Base-by-base conservation (phyloP, 1,140 invertebrate genomes). In the Drosophila micromelanica region DNA sequence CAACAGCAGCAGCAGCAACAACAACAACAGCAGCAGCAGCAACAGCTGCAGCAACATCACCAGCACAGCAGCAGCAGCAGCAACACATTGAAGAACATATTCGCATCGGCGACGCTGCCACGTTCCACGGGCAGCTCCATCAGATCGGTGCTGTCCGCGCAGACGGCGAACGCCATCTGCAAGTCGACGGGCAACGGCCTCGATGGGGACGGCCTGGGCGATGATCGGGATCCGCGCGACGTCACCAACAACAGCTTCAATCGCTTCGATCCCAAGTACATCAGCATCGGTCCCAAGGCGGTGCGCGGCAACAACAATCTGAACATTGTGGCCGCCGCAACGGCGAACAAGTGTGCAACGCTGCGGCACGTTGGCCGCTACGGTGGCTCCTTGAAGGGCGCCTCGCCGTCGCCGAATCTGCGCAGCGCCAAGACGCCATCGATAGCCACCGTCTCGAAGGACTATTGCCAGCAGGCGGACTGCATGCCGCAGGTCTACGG, bases 191-290 rank as follows among this genome's bases (percentile, higher is more conserved):
- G 90, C 35, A 91, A 90, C 13, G 87, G 87, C 1, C 52, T 91
- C 13, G 85, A 90, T 30, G 65, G 49, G 0, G 79, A 87, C 3
- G 38, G 48, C 0, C 37, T 72, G 48, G 52, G 49, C 56, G 84
- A 91, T 5, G 92, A 91, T 55, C 87, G 80, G 64, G 93, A 92
- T 74, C 92, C 92, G 0, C 76, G 91, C 5, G 91, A 92, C 46
- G 91, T 92, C 35, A 90, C 89, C 51, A 90, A 92, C 65, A 92
- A 90, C 70, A 92, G 92, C 64, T 93, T 94, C 90, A 94, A 94
- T 92, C 93, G 94, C 57, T 94, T 94, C 90, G 94, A 94, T 91
- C 94, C 94, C 61, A 94, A 94, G 77, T 94, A 94, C 87, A 94
- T 94, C 13, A 94, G 94, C 86, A 94, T 94, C 81, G 94, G 94